Evolutionary conservation across 2,888 invertebrate genomes (phyloP), one percentile per base, ranked within the genome.

Genomic region (Lacanobia oleracea): DNA sequence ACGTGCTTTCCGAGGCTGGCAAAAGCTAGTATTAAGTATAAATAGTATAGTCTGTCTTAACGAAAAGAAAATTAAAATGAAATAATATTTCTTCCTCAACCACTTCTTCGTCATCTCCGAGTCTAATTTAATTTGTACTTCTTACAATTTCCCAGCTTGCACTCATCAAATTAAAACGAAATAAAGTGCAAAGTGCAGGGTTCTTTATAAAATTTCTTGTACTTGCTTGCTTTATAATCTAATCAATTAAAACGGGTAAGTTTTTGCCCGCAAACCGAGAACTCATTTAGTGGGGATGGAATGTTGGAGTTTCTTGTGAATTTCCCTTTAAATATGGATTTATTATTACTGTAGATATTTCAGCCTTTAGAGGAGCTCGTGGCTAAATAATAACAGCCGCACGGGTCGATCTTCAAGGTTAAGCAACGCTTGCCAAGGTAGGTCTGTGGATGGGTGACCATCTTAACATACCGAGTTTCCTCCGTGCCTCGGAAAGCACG

Each of bases 191-290:
- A 66, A 67, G 23, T 59, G 75, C 53, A 45, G 4, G 7, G 40
- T 53, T 43, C 43, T 79, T 48, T 48, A 18, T 1, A 40, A 70
- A 18, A 60, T 43, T 60, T 50, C 76, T 76, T 59, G 76, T 54
- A 81, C 56, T 81, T 64, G 43, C 33, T 43, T 23, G 62, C 59
- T 75, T 70, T 64, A 33, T 63, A 76, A 81, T 67, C 45, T 45
- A 8, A 81, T 78, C 81, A 67, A 76, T 67, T 76, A 61, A 70
- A 68, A 59, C 45, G 16, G 27, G 9, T 14, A 56, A 62, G 50
- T 79, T 73, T 56, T 62, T 40, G 21, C 57, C 9, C 9, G 6
- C 18, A 27, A 67, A 56, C 43, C 43, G n/a, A 2, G 18, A 65
- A 62, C 27, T 74, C 37, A 79, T 53, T 79, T 59, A 79, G 27